Evolutionary conservation across 2,113 vertebrate species (phyloP).

Genomic region (Ailurus styani): DNA sequence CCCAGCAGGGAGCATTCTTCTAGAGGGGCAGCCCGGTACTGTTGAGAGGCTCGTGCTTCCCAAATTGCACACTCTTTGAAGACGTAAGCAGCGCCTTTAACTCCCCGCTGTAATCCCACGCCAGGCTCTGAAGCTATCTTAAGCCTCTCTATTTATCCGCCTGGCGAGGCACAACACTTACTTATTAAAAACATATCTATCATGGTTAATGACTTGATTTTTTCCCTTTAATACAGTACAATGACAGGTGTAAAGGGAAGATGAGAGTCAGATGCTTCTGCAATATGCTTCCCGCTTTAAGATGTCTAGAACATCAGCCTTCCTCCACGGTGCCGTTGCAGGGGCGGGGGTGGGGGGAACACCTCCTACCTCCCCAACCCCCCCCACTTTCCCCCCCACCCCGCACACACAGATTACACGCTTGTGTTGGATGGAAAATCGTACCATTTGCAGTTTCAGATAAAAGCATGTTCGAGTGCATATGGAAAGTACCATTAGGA

Average conservation of each 20-base stretch:
- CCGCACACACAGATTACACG: slow-evolving; percentile 82
- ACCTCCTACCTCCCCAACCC: not conserved
- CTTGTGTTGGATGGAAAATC: slow-evolving; percentile 87
- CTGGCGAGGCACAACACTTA: slow-evolving; percentile 86
- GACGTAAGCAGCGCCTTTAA: slow-evolving; percentile 73
- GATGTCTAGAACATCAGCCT: slow-evolving; percentile 81
- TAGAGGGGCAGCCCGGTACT: slow-evolving; percentile 64
- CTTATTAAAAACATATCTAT: slow-evolving; percentile 92
- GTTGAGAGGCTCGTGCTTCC: slow-evolving; percentile 64
- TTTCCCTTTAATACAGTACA: slow-evolving; percentile 83
- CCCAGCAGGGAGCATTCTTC: slow-evolving; percentile 48
- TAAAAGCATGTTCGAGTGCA: slow-evolving; percentile 91
- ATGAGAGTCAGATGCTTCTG: slow-evolving; percentile 83
- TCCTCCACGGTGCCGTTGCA: slow-evolving; percentile 71
- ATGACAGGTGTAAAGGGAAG: slow-evolving; percentile 86
- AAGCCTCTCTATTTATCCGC: slow-evolving; percentile 86
- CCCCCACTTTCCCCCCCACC: not conserved
- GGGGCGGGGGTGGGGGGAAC: slow-evolving; percentile 64
- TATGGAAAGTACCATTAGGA: slow-evolving; percentile 95
- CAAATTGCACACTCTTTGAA: slow-evolving; percentile 76
- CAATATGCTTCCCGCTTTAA: slow-evolving; percentile 84
- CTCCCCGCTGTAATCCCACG: slow-evolving; percentile 78
- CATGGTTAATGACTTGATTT: slow-evolving; percentile 90
- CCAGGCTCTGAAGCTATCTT: slow-evolving; percentile 80
- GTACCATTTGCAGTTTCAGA: slow-evolving; percentile 90